Evolutionary conservation across 2,113 vertebrate species (phyloP).

Genomic region (Myanophis thanlyinensis): DNA sequence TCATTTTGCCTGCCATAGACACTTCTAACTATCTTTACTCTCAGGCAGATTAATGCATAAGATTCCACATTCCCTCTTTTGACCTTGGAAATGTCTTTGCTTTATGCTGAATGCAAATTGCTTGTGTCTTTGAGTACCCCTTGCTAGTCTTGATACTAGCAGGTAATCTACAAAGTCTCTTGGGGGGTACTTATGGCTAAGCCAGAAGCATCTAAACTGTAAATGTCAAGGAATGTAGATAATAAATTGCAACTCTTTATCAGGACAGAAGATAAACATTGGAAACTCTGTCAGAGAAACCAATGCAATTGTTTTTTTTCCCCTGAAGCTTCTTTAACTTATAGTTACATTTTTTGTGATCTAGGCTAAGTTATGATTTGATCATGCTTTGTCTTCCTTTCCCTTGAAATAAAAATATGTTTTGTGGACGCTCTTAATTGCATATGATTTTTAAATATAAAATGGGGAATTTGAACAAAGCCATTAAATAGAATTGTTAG

Average conservation of each 20-base stretch:
- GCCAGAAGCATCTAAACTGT: conserved; percentile 12
- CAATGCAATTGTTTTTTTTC: background rate
- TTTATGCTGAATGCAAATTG: conserved; percentile 49
- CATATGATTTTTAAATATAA: background rate
- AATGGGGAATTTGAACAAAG: background rate
- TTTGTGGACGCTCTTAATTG: background rate
- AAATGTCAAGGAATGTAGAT: conserved; percentile 18
- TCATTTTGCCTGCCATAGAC: conserved; percentile 35
- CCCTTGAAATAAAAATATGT: background rate
- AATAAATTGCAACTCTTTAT: conserved; percentile 16
- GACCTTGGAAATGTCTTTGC: conserved; percentile 44
- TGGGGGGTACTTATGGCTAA: conserved; percentile 37
- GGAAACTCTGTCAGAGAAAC: background rate
- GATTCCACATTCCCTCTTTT: conserved; percentile 29
- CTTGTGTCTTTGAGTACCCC: conserved; percentile 33
- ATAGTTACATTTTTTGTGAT: background rate
- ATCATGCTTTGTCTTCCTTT: background rate
- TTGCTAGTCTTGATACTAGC: conserved; percentile 41
- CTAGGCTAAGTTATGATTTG: background rate
- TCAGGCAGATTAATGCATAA: conserved; percentile 9
- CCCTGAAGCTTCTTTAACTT: background rate
- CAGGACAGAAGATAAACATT: background rate
- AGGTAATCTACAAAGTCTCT: conserved; percentile 30
- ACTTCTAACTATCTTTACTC: conserved; percentile 38
- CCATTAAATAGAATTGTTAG: background rate